phyloP scores from a whole-genome alignment of 2,797 vertebrate genomes.

The Fringilla coelebs region DNA sequence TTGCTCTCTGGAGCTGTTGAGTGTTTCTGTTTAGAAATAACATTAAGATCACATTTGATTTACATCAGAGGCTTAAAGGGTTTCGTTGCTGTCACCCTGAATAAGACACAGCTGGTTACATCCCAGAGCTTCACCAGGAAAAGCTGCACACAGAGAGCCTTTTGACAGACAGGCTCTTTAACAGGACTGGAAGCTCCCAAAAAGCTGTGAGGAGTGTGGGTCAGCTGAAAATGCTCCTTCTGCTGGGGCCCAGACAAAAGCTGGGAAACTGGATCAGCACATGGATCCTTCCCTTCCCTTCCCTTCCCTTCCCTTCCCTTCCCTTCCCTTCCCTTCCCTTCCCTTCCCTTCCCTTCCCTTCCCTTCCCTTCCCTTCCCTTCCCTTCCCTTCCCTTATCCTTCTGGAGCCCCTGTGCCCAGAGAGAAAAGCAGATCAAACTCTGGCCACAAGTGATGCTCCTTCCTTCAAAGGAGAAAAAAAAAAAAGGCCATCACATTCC shows the following conservation, averaged over 20 bases:
- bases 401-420: too few relatives aligned
- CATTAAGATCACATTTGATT: conserved; percentile 56
- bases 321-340: too few relatives aligned
- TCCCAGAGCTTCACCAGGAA: conserved; percentile 11
- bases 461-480: not conserved
- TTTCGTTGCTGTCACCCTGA: conserved; percentile 47
- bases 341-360: too few relatives aligned
- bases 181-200: conserved; percentile 50
- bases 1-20: not conserved
- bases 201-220: conserved; percentile 26
- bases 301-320: too few relatives aligned
- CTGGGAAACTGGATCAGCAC: conserved; percentile 29
- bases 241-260: not conserved
- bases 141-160: not conserved
- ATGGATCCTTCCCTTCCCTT: not conserved
- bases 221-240: conserved; percentile 23
- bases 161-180: conserved; percentile 58
- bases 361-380: too few relatives aligned
- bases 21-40: conserved; percentile 32
- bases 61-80: conserved; percentile 48
- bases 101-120: conserved; percentile 59
- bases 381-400: too few relatives aligned
- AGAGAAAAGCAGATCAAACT: too few relatives aligned
- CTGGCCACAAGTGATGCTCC: too few relatives aligned
- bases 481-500: not conserved